These are phyloP conservation scores for Oxyura jamaicensis DNA, from an alignment of 2,113 vertebrate species.

Conservation along the genomic window DNA sequence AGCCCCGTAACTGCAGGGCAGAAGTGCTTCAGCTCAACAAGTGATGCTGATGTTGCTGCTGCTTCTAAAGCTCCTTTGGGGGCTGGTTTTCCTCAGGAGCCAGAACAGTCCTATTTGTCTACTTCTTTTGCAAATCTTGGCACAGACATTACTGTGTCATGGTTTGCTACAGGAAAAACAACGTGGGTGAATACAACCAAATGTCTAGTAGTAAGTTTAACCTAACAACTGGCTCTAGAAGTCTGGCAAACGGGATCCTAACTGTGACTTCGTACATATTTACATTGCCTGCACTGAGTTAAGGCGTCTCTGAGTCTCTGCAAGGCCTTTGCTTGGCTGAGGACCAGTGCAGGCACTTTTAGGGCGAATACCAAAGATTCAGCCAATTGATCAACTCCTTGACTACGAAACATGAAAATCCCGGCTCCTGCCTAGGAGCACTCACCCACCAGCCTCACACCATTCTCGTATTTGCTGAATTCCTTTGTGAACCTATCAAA, in stretches of 20 bases:
- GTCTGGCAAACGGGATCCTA: background rate
- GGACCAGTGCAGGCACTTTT: background rate
- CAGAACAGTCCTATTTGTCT: background rate
- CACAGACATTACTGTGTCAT: background rate
- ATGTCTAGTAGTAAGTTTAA: background rate
- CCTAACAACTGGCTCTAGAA: background rate
- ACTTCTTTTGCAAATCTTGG: background rate
- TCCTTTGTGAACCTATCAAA: background rate
- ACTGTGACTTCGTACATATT: too few relatives aligned
- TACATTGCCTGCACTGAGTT: background rate
- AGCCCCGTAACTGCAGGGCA: background rate
- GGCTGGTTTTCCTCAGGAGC: background rate
- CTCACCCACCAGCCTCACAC: background rate
- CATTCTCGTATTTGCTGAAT: background rate
- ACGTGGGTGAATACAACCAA: background rate
- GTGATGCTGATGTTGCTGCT: background rate
- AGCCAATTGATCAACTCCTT: background rate
- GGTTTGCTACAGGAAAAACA: background rate
- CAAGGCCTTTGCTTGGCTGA: background rate
- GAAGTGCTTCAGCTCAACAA: background rate
- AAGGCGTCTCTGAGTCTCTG: background rate
- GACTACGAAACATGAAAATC: background rate
- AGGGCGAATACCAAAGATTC: background rate
- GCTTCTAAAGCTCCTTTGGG: background rate
- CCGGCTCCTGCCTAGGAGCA: background rate